Conservation (phyloP, 2,113 vertebrate species). For the Sitta europaea region DNA sequence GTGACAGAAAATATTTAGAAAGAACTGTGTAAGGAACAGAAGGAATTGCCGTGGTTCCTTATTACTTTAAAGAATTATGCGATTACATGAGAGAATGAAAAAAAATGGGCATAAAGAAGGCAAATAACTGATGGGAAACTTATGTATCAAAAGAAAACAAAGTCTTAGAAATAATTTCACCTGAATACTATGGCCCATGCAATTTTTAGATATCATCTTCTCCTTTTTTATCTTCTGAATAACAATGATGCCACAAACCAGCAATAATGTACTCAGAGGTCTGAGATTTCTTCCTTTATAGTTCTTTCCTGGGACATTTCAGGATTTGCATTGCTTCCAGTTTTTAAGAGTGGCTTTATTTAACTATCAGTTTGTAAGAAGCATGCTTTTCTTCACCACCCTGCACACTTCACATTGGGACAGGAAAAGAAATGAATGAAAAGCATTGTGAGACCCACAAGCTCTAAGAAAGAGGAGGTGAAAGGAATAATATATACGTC, state of each 20-base stretch:
- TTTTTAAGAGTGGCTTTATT: background rate
- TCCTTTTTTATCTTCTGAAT: background rate
- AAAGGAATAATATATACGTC: background rate
- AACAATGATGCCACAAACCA: background rate
- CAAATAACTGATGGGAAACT: background rate
- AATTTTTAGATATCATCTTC: background rate
- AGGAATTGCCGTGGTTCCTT: background rate
- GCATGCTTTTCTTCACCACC: fast-evolving
- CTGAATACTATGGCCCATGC: background rate
- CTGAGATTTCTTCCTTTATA: background rate
- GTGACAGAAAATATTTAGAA: background rate
- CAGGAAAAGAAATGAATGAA: background rate
- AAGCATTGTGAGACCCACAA: background rate
- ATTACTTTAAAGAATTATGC: background rate
- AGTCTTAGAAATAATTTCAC: background rate
- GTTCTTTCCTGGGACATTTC: background rate
- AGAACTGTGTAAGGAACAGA: background rate
- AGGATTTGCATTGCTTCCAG: background rate
- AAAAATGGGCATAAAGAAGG: background rate
- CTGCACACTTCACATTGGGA: background rate
- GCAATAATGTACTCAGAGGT: background rate
- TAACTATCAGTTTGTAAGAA: background rate
- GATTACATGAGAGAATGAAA: background rate
- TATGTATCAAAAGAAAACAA: background rate
- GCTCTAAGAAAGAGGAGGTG: background rate